Evolutionary conservation across 2,888 invertebrate genomes (phyloP), one percentile per base, ranked within the genome.

Genomic region (Eupithecia exiguata): DNA sequence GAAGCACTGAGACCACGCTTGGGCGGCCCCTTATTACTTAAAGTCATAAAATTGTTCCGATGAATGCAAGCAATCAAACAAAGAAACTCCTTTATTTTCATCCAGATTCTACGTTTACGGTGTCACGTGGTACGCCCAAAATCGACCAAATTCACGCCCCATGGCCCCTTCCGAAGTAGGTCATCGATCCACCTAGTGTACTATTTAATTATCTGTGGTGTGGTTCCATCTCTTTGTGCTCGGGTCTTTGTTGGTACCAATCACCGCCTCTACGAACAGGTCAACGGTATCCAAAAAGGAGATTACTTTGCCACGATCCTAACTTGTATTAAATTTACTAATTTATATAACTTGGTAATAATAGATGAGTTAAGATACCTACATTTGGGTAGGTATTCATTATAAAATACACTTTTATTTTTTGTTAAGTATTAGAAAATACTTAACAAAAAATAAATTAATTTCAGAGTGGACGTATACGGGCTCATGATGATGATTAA

Each of bases 141-240:
- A 68, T 68, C 70, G 74, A 70, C 68, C 63, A 63, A 74, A 63
- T 68, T 70, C 46, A 49, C 53, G 43, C 68, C 40, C 62, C 49
- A 21, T 68, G 68, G 62, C n/a, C 73, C 69, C 71, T 35, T 9
- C 49, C 49, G 62, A 76, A 69, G 40, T 76, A 70, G 76, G 73
- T 66, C 76, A 76, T 76, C 73, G 76, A 76, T 76, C 76, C 73
- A 67, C 36, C 10, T n/a, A 2, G 61, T n/a, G n/a, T n/a, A n/a
- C n/a, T 65, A 10, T 65, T 58, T 30, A 16, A 43, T 36, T 25
- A 71, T 65, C 71, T 74, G 65, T 61, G 68, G 43, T 63, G n/a
- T 18, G 36, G 67, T 70, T 68, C 65, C 74, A 61, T 69, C 71
- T 71, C 71, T 71, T 71, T 74, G 71, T 74, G 43, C 58, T 16